A percentile compares a stretch with the other conserved stretches of the same genome.
phyloP scores from a whole-genome alignment of 2,797 vertebrate genomes.

The Aplochiton taeniatus region DNA sequence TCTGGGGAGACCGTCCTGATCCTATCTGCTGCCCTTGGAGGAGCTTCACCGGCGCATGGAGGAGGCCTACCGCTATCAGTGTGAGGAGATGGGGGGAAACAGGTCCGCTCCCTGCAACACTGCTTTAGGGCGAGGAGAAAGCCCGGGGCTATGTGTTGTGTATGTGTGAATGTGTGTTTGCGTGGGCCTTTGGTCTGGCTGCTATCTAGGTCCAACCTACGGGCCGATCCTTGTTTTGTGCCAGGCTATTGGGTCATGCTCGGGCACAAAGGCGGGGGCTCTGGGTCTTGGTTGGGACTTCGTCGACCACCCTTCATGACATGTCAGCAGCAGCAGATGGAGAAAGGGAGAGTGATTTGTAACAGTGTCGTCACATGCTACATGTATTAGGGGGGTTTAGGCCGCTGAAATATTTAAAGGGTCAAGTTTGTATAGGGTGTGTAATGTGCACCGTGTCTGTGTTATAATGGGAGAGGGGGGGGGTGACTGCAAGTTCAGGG shows the following conservation, averaged over 20 bases:
- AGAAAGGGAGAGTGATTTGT: not conserved
- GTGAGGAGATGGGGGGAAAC: not conserved
- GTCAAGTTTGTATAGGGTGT: slow-evolving; percentile 24
- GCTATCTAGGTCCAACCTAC: too few species aligned
- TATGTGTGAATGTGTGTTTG: slow-evolving; percentile 46
- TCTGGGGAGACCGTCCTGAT: slow-evolving; percentile 13
- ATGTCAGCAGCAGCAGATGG: not conserved
- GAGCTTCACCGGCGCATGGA: slow-evolving; percentile 18
- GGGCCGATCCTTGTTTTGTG: too few species aligned
- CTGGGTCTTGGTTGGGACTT: too few species aligned
- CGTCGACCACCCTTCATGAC: not conserved
- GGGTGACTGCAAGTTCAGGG: slow-evolving; percentile 2
- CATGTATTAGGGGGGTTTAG: too few species aligned
- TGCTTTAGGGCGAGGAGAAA: not conserved
- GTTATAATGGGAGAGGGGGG: not conserved
- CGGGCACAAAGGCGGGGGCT: too few species aligned
- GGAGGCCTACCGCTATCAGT: slow-evolving; percentile 22
- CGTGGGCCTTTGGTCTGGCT: not conserved
- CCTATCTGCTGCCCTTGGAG: not conserved
- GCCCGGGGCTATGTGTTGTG: slow-evolving; percentile 15
- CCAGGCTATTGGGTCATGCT: too few species aligned
- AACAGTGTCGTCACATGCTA: slow-evolving; percentile 10
- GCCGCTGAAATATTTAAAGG: too few species aligned
- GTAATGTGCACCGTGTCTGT: slow-evolving; percentile 15
- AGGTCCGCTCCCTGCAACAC: slow-evolving; percentile 4